A percentile compares a stretch with the other conserved stretches of the same genome.
phyloP scores from a whole-genome alignment of 2,797 vertebrate genomes.

The Odontamblyopus lacepedii region DNA sequence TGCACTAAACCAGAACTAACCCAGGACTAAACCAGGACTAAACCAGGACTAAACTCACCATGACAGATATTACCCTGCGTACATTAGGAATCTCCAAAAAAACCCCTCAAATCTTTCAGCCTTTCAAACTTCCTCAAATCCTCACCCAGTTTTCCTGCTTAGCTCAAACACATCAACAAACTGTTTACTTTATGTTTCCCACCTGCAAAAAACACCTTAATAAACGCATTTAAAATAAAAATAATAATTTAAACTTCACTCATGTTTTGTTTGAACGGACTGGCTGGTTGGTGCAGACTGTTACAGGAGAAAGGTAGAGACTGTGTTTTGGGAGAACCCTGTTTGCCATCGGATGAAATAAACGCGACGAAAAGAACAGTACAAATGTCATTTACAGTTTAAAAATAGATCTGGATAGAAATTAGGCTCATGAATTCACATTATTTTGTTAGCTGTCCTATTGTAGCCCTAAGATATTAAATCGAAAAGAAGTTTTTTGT shows the following conservation, averaged over 20 bases:
- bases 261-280: background rate
- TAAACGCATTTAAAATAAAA: too few species aligned
- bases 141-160: too few species aligned
- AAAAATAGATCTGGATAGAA: background rate
- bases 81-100: too few species aligned
- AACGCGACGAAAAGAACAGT: conserved; percentile 1
- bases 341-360: conserved; percentile 28
- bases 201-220: too few species aligned
- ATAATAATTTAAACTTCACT: background rate
- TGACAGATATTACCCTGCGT: too few species aligned
- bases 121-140: too few species aligned
- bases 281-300: background rate
- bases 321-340: conserved; percentile 43
- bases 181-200: too few species aligned
- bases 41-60: too few species aligned
- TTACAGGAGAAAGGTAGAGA: conserved; percentile 33
- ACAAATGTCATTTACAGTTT: background rate
- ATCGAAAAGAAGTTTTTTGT: background rate
- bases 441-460: background rate
- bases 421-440: background rate
- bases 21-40: too few species aligned
- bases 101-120: too few species aligned
- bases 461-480: conserved; percentile 1
- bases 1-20: too few species aligned
- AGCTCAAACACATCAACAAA: background rate